phyloP scores from a whole-genome alignment of 2,888 invertebrate genomes.

The Odontomyia ornata region DNA sequence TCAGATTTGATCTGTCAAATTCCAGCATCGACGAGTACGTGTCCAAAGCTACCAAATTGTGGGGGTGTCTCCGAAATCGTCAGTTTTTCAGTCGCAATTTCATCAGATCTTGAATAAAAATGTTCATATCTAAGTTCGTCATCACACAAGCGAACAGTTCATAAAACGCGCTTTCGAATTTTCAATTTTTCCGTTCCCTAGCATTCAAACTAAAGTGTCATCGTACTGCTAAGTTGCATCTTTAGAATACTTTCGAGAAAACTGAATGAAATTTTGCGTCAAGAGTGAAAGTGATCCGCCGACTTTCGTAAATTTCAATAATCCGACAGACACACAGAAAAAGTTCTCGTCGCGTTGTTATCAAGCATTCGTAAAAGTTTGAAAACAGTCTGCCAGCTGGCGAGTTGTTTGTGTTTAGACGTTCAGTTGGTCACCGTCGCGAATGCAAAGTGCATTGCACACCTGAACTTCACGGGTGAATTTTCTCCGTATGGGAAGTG shows the following conservation, averaged over 20 bases:
- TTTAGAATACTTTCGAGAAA: neutral
- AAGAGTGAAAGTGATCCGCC: conserved; percentile 1
- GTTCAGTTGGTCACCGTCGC: neutral
- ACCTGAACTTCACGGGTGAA: conserved; percentile 13
- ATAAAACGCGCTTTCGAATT: neutral
- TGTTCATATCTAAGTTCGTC: neutral
- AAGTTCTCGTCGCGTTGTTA: neutral
- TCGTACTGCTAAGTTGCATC: conserved; percentile 10
- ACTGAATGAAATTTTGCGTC: neutral
- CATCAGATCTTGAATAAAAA: conserved; percentile 36
- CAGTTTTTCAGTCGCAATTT: conserved; percentile 4
- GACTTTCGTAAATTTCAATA: neutral
- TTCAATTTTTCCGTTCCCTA: neutral
- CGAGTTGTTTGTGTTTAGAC: conserved; percentile 26
- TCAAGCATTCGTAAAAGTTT: neutral
- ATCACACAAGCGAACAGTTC: neutral
- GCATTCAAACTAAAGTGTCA: neutral
- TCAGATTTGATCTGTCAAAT: conserved; percentile 16
- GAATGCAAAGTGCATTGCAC: conserved; percentile 32
- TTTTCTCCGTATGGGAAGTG: neutral
- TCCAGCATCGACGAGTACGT: neutral
- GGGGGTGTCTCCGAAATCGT: neutral
- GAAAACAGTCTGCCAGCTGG: neutral
- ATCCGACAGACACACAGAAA: neutral
- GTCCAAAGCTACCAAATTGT: conserved; percentile 18